Evolutionary conservation across 2,113 vertebrate genomes (phyloP).

Genomic region (Rhynchopsitta pachyrhyncha): DNA sequence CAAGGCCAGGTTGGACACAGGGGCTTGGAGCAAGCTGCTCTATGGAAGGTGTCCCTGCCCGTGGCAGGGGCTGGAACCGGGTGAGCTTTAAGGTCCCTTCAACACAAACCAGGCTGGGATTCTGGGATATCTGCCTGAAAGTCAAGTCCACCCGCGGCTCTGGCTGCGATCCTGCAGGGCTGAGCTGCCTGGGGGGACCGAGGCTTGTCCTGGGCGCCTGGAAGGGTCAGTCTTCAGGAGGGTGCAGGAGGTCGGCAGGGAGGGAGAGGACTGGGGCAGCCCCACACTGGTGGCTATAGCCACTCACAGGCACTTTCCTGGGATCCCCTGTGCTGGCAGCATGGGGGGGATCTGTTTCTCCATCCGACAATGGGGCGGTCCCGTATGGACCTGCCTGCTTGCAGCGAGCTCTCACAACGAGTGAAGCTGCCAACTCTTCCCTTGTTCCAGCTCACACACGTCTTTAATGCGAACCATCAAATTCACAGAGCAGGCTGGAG

Average conservation of each 20-base stretch:
- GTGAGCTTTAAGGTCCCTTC: not conserved
- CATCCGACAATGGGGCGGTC: no score
- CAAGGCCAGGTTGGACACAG: no score
- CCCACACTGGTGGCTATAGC: not conserved
- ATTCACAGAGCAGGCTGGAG: no score
- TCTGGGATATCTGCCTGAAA: not conserved
- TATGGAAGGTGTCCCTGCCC: not conserved
- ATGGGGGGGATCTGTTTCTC: not conserved
- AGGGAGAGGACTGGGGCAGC: not conserved
- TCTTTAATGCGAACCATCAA: not conserved
- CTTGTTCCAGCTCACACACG: fast-evolving
- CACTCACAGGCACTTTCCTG: fast-evolving
- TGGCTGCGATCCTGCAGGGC: not conserved
- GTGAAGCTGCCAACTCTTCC: not conserved
- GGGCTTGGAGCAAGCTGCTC: not conserved
- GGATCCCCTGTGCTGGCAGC: not conserved
- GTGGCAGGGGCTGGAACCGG: not conserved
- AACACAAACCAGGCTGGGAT: not conserved
- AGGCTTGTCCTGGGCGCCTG: fast-evolving
- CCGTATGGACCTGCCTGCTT: fast-evolving
- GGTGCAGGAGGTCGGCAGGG: not conserved
- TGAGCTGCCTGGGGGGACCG: not conserved
- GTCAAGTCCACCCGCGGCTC: not conserved
- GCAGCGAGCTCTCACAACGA: fast-evolving
- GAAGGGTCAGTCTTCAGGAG: not conserved